A percentile compares a stretch with the other conserved stretches of the same genome.
These are phyloP conservation scores for Halictus ligatus DNA, from an alignment of 2,888 invertebrate species.

Conservation along the genomic window DNA sequence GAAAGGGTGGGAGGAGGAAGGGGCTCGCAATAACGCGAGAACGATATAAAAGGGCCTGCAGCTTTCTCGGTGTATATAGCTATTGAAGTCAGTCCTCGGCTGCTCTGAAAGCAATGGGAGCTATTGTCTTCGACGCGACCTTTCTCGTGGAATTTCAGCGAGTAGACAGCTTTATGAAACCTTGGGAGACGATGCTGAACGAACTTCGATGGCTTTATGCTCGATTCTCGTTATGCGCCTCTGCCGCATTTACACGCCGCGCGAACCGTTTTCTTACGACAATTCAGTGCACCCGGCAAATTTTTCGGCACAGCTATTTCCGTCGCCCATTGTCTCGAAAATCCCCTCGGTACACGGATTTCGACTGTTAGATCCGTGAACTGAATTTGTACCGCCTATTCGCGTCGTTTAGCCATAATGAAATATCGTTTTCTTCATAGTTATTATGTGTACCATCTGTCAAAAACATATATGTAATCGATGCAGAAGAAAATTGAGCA, in stretches of 20 bases:
- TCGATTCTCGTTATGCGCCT: background rate
- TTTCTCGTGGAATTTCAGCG: constrained; percentile 4
- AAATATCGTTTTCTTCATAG: background rate
- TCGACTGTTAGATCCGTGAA: background rate
- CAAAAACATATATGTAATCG: too few species aligned
- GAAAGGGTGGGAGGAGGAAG: background rate
- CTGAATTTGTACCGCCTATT: background rate
- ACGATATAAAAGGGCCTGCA: constrained; percentile 42
- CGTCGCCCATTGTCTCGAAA: background rate
- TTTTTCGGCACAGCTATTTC: background rate
- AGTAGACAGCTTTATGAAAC: constrained; percentile 29
- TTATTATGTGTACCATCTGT: background rate
- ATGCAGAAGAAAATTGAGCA: too few species aligned
- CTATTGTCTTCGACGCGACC: constrained; percentile 33
- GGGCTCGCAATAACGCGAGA: constrained; percentile 52
- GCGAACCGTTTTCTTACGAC: background rate
- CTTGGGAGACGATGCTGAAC: background rate
- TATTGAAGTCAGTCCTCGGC: constrained; percentile 13
- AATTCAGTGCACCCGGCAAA: too few species aligned
- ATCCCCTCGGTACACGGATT: background rate
- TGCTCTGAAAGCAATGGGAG: constrained; percentile 20
- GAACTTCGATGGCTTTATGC: constrained; percentile 2
- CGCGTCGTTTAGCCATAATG: background rate
- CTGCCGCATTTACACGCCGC: background rate
- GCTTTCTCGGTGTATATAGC: constrained; percentile 32